Percentiles rank a stretch among this genome's conserved stretches.
Evolutionary conservation across 2,113 vertebrate species (phyloP).

Genomic region (Muntiacus reevesi): DNA sequence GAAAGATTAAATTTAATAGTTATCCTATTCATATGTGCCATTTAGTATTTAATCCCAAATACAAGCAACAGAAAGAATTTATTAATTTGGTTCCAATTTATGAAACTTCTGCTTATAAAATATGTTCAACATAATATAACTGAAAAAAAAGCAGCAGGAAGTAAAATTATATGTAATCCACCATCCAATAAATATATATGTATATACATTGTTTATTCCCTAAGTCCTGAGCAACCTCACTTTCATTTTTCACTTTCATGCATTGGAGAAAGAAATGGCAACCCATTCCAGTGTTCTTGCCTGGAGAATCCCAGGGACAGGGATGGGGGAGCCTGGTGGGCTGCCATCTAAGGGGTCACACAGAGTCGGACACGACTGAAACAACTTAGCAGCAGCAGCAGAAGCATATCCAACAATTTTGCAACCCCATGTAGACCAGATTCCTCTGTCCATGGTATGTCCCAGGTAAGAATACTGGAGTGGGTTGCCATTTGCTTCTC

Average conservation of each 20-base stretch:
- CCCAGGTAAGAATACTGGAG: neutral
- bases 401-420: neutral
- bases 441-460: neutral
- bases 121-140: neutral
- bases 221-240: neutral
- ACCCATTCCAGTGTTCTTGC: neutral
- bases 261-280: neutral
- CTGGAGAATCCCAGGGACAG: neutral
- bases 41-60: neutral
- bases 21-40: no score
- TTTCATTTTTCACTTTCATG: neutral
- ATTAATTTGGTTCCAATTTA: neutral
- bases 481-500: neutral
- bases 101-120: neutral
- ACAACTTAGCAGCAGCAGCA: fast-evolving
- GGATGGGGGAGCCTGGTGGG: neutral
- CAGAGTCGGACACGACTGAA: fast-evolving
- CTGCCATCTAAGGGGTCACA: fast-evolving
- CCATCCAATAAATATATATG: neutral
- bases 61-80: neutral
- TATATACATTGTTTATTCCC: neutral
- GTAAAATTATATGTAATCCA: neutral
- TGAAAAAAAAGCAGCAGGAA: neutral
- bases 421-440: neutral
- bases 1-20: neutral